Evolutionary conservation across 2,888 invertebrate species (phyloP), one percentile per base, ranked within the genome.

Genomic region (Lucinisca nassula): DNA sequence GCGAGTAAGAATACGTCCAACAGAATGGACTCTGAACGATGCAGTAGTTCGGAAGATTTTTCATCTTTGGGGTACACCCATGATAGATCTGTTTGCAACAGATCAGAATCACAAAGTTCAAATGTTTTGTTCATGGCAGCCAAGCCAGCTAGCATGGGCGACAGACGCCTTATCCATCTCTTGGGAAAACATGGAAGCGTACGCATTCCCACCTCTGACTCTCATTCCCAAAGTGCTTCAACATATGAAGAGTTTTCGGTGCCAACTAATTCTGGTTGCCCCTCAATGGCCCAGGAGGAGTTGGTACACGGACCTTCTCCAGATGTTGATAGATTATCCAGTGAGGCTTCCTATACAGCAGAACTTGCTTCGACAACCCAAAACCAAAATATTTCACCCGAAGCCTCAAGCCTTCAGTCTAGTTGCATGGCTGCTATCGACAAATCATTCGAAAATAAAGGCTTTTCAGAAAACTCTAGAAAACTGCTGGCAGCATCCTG

Each of bases 191-290:
- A 84, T 86, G 84, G 82, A 67, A 76, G 89, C 84, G 10, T 89
- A 89, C 78, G 90, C 89, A 1, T 90, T 78, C 35, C 90, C 87
- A 21, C 90, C 87, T 30, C 58, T 78, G 0, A 70, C 67, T 37
- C 55, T 89, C 30, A 51, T 35, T 40, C 30, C 79, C 77, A 77
- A 40, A 61, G 30, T 79, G 4, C 80, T 90, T 14, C 21, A 81
- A 30, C 77, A 86, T 70, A 83, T 88, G 81, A 37, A 38, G 49
- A 75, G 77, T 14, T 87, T 73, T 55, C 79, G 61, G 12, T 91
- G 88, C 79, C 79, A 75, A 58, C 27, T 88, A 24, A 89, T 89
- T 21, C 58, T 89, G 51, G 84, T 91, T n/a, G 91, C 87, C n/a
- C n/a, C n/a, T 3, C 58, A 8, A 21, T 70, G 70, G 37, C 70